Evolutionary conservation across 2,113 vertebrate species (phyloP).

Genomic region (Neoarius graeffei): DNA sequence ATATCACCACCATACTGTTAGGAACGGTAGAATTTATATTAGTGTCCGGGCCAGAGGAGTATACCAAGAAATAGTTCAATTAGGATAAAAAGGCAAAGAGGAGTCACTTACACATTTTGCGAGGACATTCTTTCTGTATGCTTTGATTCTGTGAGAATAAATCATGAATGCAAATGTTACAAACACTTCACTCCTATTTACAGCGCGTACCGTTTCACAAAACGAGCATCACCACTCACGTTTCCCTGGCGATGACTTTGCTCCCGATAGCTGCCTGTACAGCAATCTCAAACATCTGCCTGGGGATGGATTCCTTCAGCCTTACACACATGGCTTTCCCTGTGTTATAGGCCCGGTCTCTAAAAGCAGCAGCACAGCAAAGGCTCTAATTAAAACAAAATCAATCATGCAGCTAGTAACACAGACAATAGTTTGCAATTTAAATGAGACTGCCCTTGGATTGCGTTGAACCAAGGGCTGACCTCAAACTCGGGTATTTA

Average conservation of each 20-base stretch:
- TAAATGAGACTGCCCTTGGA: neutral
- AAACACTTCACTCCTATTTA: neutral
- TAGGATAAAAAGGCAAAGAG: neutral
- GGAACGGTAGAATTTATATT: conserved; percentile 1
- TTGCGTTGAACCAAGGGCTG: neutral
- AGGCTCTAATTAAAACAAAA: neutral
- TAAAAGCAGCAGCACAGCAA: conserved; percentile 57
- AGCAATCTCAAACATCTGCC: conserved; percentile 95
- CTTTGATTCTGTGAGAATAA: conserved; percentile 84
- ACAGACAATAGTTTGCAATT: neutral
- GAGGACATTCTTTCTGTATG: conserved; percentile 91
- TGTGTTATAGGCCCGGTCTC: conserved; percentile 78
- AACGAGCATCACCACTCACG: conserved; percentile 73
- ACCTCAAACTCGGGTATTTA: neutral
- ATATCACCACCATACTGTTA: conserved; percentile 92
- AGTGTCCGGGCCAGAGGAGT: neutral
- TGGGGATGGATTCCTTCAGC: conserved; percentile 87
- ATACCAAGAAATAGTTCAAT: neutral
- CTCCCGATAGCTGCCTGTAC: conserved; percentile 89
- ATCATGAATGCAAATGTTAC: neutral
- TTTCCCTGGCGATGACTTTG: conserved; percentile 93
- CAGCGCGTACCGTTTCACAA: neutral
- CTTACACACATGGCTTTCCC: conserved; percentile 91
- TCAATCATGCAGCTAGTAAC: neutral
- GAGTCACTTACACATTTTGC: conserved; percentile 96